Conservation (phyloP, 2,113 vertebrate genomes). For the Brachirus orientalis region DNA sequence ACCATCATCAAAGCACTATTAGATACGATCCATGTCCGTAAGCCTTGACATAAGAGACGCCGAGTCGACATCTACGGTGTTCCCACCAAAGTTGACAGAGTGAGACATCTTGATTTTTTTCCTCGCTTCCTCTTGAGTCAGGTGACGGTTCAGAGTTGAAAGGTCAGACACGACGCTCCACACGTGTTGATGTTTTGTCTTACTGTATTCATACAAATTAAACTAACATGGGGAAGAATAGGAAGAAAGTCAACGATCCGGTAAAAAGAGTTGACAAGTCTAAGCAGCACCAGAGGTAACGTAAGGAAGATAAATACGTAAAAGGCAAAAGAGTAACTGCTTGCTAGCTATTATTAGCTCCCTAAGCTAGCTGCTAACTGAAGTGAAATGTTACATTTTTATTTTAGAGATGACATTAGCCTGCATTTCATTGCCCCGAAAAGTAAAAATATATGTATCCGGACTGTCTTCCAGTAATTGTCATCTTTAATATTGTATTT, state of each 20-base stretch:
- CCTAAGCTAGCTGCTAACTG: background rate
- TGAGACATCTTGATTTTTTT: background rate
- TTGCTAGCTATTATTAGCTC: background rate
- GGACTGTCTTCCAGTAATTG: no score
- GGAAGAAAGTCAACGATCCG: constrained; percentile 20
- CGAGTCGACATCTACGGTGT: no score
- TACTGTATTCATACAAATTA: background rate
- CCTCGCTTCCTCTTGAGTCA: no score
- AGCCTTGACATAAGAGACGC: no score
- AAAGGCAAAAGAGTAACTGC: background rate
- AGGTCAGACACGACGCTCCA: background rate
- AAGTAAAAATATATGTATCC: no score
- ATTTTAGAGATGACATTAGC: background rate
- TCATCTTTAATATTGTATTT: no score
- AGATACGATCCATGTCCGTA: no score
- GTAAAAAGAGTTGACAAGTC: constrained; percentile 22
- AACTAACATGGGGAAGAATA: constrained; percentile 66
- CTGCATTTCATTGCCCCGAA: background rate
- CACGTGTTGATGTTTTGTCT: constrained; percentile 33
- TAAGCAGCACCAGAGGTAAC: constrained; percentile 63
- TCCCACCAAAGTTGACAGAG: background rate
- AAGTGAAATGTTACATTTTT: background rate
- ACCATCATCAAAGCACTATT: no score
- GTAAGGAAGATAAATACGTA: background rate
- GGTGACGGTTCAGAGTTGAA: constrained; percentile 7